Percentiles rank a stretch among this genome's conserved stretches.
Evolutionary conservation across 2,888 invertebrate species (phyloP).

Genomic region (Sminthurinus aureus): DNA sequence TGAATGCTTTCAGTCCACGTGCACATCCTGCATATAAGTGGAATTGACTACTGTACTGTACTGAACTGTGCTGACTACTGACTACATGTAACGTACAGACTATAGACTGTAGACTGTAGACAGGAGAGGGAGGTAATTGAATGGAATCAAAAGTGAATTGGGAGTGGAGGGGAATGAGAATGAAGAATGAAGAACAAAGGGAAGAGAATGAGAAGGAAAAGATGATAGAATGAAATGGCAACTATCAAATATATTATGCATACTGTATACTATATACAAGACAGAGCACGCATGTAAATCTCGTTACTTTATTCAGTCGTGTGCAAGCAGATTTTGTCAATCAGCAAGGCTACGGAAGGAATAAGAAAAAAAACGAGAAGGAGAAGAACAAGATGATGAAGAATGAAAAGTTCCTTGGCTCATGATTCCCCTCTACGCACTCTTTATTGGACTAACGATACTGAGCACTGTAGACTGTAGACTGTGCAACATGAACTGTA

Average conservation of each 20-base stretch:
- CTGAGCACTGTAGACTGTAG: too few relatives aligned
- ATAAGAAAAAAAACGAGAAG: neutral
- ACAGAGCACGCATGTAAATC: slow-evolving; percentile 15
- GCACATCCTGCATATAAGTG: too few relatives aligned
- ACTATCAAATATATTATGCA: too few relatives aligned
- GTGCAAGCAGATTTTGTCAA: slow-evolving; percentile 33
- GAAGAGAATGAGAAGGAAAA: neutral
- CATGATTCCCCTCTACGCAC: neutral
- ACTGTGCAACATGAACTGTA: neutral
- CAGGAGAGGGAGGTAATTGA: slow-evolving; percentile 11
- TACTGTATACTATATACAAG: neutral
- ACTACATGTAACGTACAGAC: neutral
- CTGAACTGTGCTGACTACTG: neutral
- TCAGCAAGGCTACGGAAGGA: neutral
- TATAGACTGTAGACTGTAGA: too few relatives aligned
- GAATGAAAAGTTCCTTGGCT: neutral
- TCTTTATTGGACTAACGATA: neutral
- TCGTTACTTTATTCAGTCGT: slow-evolving; percentile 32
- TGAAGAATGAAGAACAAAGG: neutral
- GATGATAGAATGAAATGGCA: too few relatives aligned
- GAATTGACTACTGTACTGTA: neutral
- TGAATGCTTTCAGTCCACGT: too few relatives aligned
- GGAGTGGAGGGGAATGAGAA: neutral
- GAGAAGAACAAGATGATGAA: neutral
- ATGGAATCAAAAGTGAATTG: slow-evolving; percentile 27